Base-by-base conservation (phyloP, 2,888 invertebrate genomes). In the Pyralis farinalis region DNA sequence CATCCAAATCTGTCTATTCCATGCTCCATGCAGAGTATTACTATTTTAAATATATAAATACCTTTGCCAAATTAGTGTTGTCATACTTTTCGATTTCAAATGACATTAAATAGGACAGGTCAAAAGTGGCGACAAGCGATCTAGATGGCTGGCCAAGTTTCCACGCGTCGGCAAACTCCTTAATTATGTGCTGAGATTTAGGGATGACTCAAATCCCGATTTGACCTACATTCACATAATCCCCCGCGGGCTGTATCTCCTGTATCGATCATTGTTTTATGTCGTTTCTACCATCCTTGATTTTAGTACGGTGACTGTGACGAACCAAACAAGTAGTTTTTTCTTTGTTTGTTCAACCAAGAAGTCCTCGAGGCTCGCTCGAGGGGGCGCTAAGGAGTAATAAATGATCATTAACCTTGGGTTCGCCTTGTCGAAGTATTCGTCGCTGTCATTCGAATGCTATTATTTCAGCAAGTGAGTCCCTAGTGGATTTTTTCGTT, bases 141-240 rank as follows among this genome's bases (percentile, higher is more conserved):
- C 60, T 62, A 61, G 65, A 68, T 65, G 61, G 52, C 56, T 51
- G 48, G 56, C 59, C 55, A 63, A 53, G 56, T 51, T 48, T 56
- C 59, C 54, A 63, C 63, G 68, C 67, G 61, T 58, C 56, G 54
- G 43, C 54, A 46, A 57, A 51, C 45, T 40, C 50, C 47, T 64
- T 71, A 73, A 76, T 77, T 73, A 76, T 76, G 69, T 74, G 67
- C 63, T 51, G 72, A 70, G 75, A 75, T 80, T 80, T 75, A 67
- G 65, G 69, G 65, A 65, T 60, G 61, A 55, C 50, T 44, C 56
- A 51, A 51, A 16, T 16, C 56, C 54, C 49, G 63, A 64, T 68
- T 68, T 73, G 72, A 78, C 78, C 79, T 67, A 78, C 63, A 77
- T 79, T 61, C 58, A 48, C 47, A 60, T 71, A 71, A 76, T 77